Evolutionary conservation across 2,797 vertebrate species (phyloP).

Genomic region (Falco naumanni): DNA sequence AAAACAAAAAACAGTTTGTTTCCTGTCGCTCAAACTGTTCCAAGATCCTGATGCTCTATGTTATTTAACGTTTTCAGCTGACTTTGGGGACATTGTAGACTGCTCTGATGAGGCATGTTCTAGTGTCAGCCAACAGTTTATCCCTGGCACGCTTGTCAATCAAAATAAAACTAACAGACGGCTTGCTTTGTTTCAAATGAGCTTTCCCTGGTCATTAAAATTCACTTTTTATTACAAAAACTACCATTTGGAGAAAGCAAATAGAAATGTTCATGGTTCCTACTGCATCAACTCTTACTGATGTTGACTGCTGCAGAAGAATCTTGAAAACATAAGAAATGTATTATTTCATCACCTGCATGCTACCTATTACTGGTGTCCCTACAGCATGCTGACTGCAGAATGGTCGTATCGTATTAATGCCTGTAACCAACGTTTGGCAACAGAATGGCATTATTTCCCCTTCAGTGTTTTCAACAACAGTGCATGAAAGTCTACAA

Average conservation of each 20-base stretch:
- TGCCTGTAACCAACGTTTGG: neutral
- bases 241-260: constrained; percentile 15
- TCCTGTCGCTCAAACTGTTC: constrained; percentile 52
- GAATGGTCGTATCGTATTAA: neutral
- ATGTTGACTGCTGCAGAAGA: neutral
- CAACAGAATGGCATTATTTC: neutral
- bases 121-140: constrained; percentile 58
- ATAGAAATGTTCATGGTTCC: constrained; percentile 16
- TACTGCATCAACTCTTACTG: neutral
- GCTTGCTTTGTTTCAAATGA: constrained; percentile 64
- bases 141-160: constrained; percentile 56
- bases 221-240: constrained; percentile 47
- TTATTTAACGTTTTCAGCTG: constrained; percentile 59
- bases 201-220: constrained; percentile 44
- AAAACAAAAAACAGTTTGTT: constrained; percentile 69
- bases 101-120: constrained; percentile 60
- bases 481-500: neutral
- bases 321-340: neutral
- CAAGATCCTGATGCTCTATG: constrained; percentile 55
- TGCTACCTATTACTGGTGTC: neutral
- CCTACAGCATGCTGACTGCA: neutral
- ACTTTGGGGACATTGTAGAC: constrained; percentile 42
- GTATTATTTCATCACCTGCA: neutral
- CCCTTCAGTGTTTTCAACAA: neutral
- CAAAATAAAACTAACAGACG: constrained; percentile 64